Evolutionary conservation across 2,888 invertebrate genomes (phyloP).

Genomic region (Eubasilissa splendida): DNA sequence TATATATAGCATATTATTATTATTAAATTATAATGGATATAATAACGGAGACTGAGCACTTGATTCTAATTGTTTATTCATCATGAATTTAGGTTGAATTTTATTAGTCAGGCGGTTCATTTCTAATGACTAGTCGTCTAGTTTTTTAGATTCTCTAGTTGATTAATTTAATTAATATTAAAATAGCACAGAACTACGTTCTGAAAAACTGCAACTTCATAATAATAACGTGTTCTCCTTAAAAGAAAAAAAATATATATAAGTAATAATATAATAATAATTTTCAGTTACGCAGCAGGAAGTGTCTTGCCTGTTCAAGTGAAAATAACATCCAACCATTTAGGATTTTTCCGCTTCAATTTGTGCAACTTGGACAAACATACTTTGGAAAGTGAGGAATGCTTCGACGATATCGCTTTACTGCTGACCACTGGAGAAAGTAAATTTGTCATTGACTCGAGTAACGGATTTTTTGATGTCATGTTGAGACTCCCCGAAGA

Average conservation of each 20-base stretch:
- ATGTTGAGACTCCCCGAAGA: slow-evolving; percentile 65
- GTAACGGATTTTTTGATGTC: slow-evolving; percentile 61
- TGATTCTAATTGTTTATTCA: too few relatives aligned
- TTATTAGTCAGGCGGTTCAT: too few relatives aligned
- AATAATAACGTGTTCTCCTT: too few relatives aligned
- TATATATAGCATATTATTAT: too few relatives aligned
- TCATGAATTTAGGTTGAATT: too few relatives aligned
- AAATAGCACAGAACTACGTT: too few relatives aligned
- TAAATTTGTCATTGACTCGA: slow-evolving; percentile 41
- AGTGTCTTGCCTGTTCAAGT: slow-evolving; percentile 62
- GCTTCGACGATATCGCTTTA: slow-evolving; percentile 67
- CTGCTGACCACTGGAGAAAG: slow-evolving; percentile 61
- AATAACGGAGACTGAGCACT: too few relatives aligned
- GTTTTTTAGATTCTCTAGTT: not conserved
- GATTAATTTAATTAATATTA: too few relatives aligned
- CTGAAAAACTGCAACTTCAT: too few relatives aligned
- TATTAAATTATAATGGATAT: too few relatives aligned
- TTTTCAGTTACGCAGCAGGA: slow-evolving; percentile 61
- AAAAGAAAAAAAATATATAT: too few relatives aligned
- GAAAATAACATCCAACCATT: slow-evolving; percentile 67
- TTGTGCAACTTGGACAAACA: slow-evolving; percentile 68
- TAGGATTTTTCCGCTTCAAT: slow-evolving; percentile 69
- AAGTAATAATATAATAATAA: too few relatives aligned
- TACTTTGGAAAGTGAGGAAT: slow-evolving; percentile 69
- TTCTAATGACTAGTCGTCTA: not conserved